Conservation (phyloP, 2,888 invertebrate genomes). For the Muscina levida region DNA sequence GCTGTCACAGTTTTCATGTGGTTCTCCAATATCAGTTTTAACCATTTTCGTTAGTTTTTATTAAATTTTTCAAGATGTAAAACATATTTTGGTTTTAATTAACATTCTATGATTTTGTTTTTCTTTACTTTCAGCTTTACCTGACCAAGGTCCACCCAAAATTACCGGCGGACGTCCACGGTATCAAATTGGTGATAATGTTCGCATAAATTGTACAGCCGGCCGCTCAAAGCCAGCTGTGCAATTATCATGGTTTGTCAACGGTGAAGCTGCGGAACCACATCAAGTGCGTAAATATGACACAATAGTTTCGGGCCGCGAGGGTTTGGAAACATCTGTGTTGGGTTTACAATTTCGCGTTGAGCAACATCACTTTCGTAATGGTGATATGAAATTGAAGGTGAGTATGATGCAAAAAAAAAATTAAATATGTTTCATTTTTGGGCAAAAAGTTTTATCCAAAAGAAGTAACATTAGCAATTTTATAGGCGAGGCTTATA, state of each 20-base stretch:
- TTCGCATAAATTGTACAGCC: constrained; percentile 84
- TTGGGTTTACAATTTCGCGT: constrained; percentile 86
- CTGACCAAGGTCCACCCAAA: constrained; percentile 82
- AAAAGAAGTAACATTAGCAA: neutral
- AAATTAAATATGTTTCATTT: constrained; percentile 14
- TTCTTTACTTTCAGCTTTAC: constrained; percentile 80
- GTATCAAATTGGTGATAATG: constrained; percentile 83
- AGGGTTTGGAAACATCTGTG: constrained; percentile 85
- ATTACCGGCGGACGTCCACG: constrained; percentile 83
- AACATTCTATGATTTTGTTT: constrained; percentile 19
- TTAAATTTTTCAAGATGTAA: neutral
- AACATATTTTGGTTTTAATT: neutral
- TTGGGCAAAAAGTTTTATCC: neutral
- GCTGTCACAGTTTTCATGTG: too few relatives aligned
- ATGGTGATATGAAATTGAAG: constrained; percentile 88
- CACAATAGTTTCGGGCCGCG: constrained; percentile 81
- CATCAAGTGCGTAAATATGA: constrained; percentile 81
- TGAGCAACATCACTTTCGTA: constrained; percentile 85
- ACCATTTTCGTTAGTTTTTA: too few relatives aligned
- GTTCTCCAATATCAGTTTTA: too few relatives aligned
- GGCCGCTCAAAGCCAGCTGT: constrained; percentile 84
- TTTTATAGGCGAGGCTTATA: too few relatives aligned
- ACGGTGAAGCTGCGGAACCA: constrained; percentile 81
- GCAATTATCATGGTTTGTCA: constrained; percentile 83
- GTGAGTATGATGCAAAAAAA: constrained; percentile 69